These are phyloP conservation scores for Coryphaenoides rupestris DNA, from an alignment of 2,113 vertebrate genomes.

Conservation along the genomic window DNA sequence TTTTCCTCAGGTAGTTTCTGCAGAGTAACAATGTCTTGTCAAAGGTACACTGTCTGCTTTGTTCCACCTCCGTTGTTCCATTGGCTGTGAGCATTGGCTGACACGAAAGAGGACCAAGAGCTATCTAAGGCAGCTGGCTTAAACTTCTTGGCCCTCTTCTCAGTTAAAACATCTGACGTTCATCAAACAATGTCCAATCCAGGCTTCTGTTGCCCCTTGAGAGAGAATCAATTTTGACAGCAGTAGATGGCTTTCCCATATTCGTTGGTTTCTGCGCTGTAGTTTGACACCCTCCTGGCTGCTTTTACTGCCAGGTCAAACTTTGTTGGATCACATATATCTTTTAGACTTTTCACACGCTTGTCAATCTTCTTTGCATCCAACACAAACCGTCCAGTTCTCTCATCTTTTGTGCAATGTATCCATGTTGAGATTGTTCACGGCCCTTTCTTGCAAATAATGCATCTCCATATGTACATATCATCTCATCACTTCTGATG, in stretches of 20 bases:
- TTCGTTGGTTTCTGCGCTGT: slow-evolving; percentile 9
- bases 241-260: slow-evolving; percentile 17
- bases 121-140: slow-evolving; percentile 14
- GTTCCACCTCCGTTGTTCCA: background rate
- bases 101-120: slow-evolving; percentile 5
- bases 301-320: slow-evolving; percentile 5
- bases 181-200: slow-evolving; percentile 15
- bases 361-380: slow-evolving; percentile 16
- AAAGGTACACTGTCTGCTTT: slow-evolving; percentile 19
- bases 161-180: slow-evolving; percentile 8
- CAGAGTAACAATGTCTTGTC: slow-evolving; percentile 2
- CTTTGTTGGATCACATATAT: slow-evolving; percentile 6
- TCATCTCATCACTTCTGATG: slow-evolving; percentile 12
- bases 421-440: slow-evolving; percentile 5
- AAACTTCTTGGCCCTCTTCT: slow-evolving; percentile 21
- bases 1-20: slow-evolving; percentile 3
- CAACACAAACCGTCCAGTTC: slow-evolving; percentile 11
- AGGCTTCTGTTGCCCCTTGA: slow-evolving; percentile 14
- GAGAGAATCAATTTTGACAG: slow-evolving; percentile 24
- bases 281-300: background rate
- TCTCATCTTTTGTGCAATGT: slow-evolving; percentile 16
- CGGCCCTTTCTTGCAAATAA: slow-evolving; percentile 1
- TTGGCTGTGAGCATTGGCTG: slow-evolving; percentile 10
- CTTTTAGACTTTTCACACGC: slow-evolving; percentile 5
- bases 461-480: slow-evolving; percentile 9